Evolutionary conservation across 2,113 vertebrate genomes (phyloP).

Genomic region (Tringa solitaria): DNA sequence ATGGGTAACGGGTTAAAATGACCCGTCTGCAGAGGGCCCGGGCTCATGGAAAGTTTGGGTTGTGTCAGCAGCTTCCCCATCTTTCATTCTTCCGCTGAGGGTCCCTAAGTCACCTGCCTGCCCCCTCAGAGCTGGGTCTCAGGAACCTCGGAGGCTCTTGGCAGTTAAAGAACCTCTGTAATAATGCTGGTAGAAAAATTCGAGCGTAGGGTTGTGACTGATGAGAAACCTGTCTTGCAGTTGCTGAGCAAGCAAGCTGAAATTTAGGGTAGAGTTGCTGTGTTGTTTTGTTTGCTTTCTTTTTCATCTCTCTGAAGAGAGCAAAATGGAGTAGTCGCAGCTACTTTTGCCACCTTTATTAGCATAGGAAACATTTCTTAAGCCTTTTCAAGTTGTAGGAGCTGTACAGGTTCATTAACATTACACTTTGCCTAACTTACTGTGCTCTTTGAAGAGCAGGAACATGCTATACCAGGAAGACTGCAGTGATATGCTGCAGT

Average conservation of each 20-base stretch:
- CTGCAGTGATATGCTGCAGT: neutral
- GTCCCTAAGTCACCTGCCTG: fast-evolving
- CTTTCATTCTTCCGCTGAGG: fast-evolving
- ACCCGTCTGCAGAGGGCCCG: neutral
- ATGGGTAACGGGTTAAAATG: fast-evolving
- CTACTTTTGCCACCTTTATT: neutral
- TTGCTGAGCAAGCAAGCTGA: neutral
- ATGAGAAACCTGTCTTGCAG: neutral
- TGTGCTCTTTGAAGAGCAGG: neutral
- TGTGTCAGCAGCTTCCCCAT: too few relatives aligned
- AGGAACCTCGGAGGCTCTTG: too few relatives aligned
- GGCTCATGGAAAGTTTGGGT: fast-evolving
- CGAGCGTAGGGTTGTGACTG: neutral
- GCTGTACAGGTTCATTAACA: neutral
- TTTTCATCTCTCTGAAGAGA: neutral
- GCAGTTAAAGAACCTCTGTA: neutral
- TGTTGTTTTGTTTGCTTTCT: neutral
- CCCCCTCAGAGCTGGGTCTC: neutral
- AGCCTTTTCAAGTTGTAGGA: neutral
- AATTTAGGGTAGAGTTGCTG: neutral
- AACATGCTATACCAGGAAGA: neutral
- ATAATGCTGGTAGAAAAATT: neutral
- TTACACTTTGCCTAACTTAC: neutral
- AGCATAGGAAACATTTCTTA: neutral
- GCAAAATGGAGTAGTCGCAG: neutral